Evolutionary conservation across 2,888 invertebrate species (phyloP), one percentile per base, ranked within the genome.

Genomic region (Synergus laeviventris): DNA sequence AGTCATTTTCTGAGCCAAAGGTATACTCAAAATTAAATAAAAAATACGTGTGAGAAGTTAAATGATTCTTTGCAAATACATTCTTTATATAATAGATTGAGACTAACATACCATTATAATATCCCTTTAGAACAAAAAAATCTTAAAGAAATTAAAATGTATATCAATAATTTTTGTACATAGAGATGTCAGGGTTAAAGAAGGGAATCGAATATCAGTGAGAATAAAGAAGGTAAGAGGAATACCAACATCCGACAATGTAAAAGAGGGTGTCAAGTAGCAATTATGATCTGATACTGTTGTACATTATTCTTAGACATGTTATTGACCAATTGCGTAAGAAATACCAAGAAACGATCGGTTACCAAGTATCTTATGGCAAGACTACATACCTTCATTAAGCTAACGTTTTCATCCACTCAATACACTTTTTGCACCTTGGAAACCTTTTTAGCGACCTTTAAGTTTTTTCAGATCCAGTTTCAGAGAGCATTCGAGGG

Each of bases 361-460:
- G 82, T 87, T 86, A 85, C 87, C 85, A 86, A 86, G 84, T 87
- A 82, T 85, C 82, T 84, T 86, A 84, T 85, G 84, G 86, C 85
- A 84, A 83, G 86, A 87, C 87, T 84, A 80, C 87, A 87, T 87
- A 87, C 87, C 87, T 81, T 78, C 78, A 85, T 87, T 83, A 86
- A 87, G 84, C 86, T 84, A 81, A 84, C 84, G 83, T 83, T 81
- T 83, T 79, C 83, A 80, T 82, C 78, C 82, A 80, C 73, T 81
- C 82, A 78, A 81, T 82, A 54, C 18, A 18, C 9, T 62, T 61
- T 39, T 62, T 62, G 62, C 54, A 54, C 54, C n/a, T 59, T 21
- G 21, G 12, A 24, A 7, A 24, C 4, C 14, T 59, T 59, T 24
- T 59, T 24, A 21, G 12, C 24, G 2, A 24, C 1, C 21, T 24